Conservation (phyloP, 2,113 vertebrate genomes). For the Pomatorhinus ruficollis region DNA sequence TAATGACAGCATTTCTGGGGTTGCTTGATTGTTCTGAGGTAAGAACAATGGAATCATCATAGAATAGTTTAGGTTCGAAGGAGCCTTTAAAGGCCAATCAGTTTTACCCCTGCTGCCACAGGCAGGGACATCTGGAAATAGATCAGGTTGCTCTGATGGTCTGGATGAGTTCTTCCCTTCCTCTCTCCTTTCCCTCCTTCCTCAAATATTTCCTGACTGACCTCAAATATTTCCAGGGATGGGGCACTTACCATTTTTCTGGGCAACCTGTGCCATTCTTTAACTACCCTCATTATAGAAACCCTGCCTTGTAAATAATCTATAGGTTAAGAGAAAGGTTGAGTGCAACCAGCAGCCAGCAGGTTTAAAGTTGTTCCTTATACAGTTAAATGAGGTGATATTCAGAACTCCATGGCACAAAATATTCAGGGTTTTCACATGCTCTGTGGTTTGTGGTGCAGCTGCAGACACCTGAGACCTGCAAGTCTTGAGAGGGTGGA, state of each 20-base stretch:
- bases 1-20: neutral
- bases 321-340: neutral
- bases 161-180: too few relatives aligned
- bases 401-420: neutral
- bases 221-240: neutral
- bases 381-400: neutral
- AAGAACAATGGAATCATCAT: neutral
- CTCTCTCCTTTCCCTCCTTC: too few relatives aligned
- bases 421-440: neutral
- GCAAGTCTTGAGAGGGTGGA: rapidly evolving
- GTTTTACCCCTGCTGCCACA: neutral
- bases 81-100: neutral
- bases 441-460: neutral
- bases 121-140: neutral
- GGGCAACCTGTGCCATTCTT: neutral
- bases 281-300: neutral
- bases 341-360: neutral
- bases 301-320: neutral
- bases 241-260: too few relatives aligned
- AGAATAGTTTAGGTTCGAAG: neutral
- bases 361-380: neutral
- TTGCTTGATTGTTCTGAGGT: neutral
- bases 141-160: neutral
- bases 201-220: neutral
- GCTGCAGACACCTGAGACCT: neutral